Conservation (phyloP, 2,113 vertebrate genomes). For the Bubalus kerabau region DNA sequence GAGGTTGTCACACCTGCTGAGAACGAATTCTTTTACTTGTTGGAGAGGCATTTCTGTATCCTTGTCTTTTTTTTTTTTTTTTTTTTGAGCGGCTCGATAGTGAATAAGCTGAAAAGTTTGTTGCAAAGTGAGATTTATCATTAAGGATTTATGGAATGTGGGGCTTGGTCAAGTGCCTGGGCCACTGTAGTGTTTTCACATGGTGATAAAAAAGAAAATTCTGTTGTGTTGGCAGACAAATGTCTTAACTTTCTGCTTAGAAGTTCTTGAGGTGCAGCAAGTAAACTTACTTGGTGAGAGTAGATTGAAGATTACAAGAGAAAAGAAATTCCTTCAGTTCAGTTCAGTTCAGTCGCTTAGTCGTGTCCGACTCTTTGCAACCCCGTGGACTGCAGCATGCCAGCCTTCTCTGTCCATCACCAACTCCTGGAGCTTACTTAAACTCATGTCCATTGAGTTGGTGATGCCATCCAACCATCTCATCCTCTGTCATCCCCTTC, state of each 20-base stretch:
- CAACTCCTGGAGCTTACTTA: not conserved
- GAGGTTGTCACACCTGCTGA: not conserved
- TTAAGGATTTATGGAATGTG: constrained; percentile 1
- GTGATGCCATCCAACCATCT: not conserved
- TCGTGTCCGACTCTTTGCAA: not conserved
- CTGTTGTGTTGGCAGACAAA: not conserved
- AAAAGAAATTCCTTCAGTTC: constrained; percentile 5
- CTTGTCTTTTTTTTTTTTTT: not conserved
- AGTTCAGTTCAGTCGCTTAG: not conserved
- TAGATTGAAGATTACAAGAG: not conserved
- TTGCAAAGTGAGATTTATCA: not conserved
- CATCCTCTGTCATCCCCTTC: not conserved
- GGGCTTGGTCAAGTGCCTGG: not conserved
- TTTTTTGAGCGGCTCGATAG: not conserved
- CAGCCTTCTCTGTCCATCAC: not conserved
- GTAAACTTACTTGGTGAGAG: not conserved
- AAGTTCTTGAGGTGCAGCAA: not conserved
- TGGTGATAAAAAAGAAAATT: not conserved
- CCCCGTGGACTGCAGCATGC: not conserved
- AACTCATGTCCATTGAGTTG: not conserved
- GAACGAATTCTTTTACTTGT: constrained; percentile 41
- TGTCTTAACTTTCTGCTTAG: not conserved
- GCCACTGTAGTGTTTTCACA: not conserved
- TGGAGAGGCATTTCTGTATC: not conserved
- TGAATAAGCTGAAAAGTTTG: constrained; percentile 14